Conservation (phyloP, 2,888 invertebrate genomes). For the Craniophora ligustri region DNA sequence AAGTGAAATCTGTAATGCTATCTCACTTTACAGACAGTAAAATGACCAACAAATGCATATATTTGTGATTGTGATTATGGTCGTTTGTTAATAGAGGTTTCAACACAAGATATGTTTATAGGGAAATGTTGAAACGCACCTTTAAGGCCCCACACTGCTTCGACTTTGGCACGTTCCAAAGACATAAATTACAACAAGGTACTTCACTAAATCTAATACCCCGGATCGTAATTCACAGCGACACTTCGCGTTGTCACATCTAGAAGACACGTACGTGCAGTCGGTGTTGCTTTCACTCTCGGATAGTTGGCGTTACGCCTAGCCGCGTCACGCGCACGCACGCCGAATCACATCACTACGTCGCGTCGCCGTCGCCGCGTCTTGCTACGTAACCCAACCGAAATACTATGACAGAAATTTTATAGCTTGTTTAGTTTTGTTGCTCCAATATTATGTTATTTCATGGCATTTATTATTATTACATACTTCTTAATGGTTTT, state of each 20-base stretch:
- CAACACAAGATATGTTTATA: not conserved
- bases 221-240: conserved; percentile 29
- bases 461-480: too few species aligned
- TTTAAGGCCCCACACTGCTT: not conserved
- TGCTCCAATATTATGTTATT: not conserved
- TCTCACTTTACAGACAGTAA: too few species aligned
- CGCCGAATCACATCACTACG: conserved; percentile 29
- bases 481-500: too few species aligned
- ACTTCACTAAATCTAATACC: conserved; percentile 8
- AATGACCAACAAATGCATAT: not conserved
- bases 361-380: too few species aligned
- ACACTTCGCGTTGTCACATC: conserved; percentile 12
- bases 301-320: conserved; percentile 38
- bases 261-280: conserved; percentile 13
- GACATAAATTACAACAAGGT: not conserved
- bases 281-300: conserved; percentile 39
- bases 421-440: not conserved
- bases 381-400: conserved; percentile 31
- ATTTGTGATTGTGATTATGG: not conserved
- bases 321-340: conserved; percentile 20
- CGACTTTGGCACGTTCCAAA: not conserved
- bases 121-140: not conserved
- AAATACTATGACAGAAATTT: conserved; percentile 10
- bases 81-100: not conserved
- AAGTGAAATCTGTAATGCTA: too few species aligned